Conservation (phyloP, 2,888 invertebrate genomes). For the Lithophane semibrunnea region DNA sequence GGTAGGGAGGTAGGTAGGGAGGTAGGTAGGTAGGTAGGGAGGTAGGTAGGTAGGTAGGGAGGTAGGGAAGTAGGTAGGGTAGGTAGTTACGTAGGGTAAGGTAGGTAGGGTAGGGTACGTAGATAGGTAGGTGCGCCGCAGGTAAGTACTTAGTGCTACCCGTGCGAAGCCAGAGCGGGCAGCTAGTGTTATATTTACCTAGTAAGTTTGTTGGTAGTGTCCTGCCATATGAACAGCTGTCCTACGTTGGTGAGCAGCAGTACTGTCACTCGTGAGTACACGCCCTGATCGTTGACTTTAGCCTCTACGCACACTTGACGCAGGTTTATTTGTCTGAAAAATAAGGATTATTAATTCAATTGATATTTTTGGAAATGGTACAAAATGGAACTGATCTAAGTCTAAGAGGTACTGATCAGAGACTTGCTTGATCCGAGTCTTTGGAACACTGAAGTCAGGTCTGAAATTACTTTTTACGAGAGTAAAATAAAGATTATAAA, state of each 20-base stretch:
- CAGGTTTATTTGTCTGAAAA: slow-evolving; percentile 83
- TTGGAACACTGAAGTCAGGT: not conserved
- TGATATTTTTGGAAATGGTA: not conserved
- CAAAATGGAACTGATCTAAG: not conserved
- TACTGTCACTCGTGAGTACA: slow-evolving; percentile 90
- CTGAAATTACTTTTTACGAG: not conserved
- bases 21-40: too few relatives aligned
- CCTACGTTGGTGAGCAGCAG: slow-evolving; percentile 91
- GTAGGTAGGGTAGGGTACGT: too few relatives aligned
- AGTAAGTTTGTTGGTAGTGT: slow-evolving; percentile 89
- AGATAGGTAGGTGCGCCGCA: too few relatives aligned
- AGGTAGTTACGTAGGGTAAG: too few relatives aligned
- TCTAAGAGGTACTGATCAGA: not conserved
- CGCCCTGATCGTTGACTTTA: slow-evolving; percentile 83
- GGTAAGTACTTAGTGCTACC: too few relatives aligned
- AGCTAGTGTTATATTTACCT: slow-evolving; percentile 75
- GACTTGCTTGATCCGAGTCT: too few relatives aligned
- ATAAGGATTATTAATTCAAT: not conserved
- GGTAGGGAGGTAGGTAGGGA: too few relatives aligned
- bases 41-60: too few relatives aligned
- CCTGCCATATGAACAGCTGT: slow-evolving; percentile 92
- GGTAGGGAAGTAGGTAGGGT: too few relatives aligned
- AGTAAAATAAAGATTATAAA: not conserved
- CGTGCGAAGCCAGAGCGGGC: too few relatives aligned
- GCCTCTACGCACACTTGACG: slow-evolving; percentile 87